Base-by-base conservation (phyloP, 2,797 vertebrate species). In the Chaetodon trifasciatus region DNA sequence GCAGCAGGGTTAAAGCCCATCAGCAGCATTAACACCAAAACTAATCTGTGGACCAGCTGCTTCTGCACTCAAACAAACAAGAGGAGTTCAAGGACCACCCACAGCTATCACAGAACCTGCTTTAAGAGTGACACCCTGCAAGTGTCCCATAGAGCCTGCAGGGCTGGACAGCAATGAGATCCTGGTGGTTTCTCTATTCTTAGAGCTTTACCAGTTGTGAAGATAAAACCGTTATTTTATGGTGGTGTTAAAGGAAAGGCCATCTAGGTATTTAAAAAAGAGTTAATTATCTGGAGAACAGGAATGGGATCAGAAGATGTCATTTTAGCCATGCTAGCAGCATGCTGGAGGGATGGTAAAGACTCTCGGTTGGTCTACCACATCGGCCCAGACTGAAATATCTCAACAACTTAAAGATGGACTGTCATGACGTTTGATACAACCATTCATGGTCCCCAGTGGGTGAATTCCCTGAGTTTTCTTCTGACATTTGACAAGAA, bases 1-100 rank as follows among this genome's bases (percentile, higher is more conserved):
- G 57, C 62, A 66, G 70, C 52, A 69, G 53, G 15, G 53, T 80
- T 82, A 84, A 86, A 85, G 70, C 79, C 47, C 16, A 23, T 83
- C 80, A 84, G 74, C 16, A 24, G 83, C 37, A 79, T 90, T 90
- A 88, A 82, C 78, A 68, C 68, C 28, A 71, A 50, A 15, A 64
- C 82, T 88, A 90, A 91, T 89, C 87, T 78, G 79, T 6, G 7
- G 69, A 88, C 79, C 86, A 90, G 88, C 88, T 91, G 88, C 84
- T 73, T 72, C 70, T 47, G 1, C 47, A 15, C 61, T 65, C 28
- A 32, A 32, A 32, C 82, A 58, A 32, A 79, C 58, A 75, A 58
- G 74, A 62, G 40, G 8, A 50, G 69, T 74, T 68, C 46, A 70
- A 75, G 44, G 44, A 32, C 35, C 74, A 32, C 77, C 52, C 68